These are phyloP conservation scores for Seriola quinqueradiata DNA, from an alignment of 2,113 vertebrate species.

Conservation along the genomic window DNA sequence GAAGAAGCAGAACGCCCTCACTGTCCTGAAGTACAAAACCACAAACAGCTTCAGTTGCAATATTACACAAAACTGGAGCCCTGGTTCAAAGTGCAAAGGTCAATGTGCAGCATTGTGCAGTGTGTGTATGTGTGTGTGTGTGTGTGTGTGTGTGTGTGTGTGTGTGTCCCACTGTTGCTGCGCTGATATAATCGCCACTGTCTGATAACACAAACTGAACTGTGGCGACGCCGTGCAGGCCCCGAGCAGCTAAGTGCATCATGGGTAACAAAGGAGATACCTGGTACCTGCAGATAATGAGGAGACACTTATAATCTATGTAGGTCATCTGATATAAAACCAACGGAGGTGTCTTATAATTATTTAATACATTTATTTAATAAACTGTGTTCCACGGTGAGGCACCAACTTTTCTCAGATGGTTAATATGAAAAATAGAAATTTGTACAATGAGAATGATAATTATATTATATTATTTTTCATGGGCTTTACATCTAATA, in stretches of 20 bases:
- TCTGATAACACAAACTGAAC: slow-evolving; percentile 29
- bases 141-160: slow-evolving; percentile 1
- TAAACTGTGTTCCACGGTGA: too few relatives aligned
- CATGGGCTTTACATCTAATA: too few relatives aligned
- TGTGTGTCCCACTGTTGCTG: slow-evolving; percentile 1
- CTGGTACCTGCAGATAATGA: slow-evolving; percentile 27
- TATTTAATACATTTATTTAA: too few relatives aligned
- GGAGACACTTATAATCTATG: neutral
- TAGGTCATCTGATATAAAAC: too few relatives aligned
- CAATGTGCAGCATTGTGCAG: neutral
- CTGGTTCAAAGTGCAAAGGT: slow-evolving; percentile 20
- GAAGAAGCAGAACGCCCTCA: too few relatives aligned
- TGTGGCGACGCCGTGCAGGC: neutral
- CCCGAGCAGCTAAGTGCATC: slow-evolving; percentile 18
- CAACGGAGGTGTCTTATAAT: too few relatives aligned
- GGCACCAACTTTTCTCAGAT: too few relatives aligned
- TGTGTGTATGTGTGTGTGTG: neutral
- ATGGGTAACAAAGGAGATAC: slow-evolving; percentile 40
- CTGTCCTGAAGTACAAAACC: neutral
- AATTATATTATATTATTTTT: too few relatives aligned
- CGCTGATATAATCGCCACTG: slow-evolving; percentile 6
- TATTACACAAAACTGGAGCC: neutral
- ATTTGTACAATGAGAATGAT: too few relatives aligned
- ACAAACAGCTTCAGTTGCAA: too few relatives aligned
- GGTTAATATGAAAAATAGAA: too few relatives aligned